phyloP scores from a whole-genome alignment of 2,888 invertebrate species.

The Lydus trimaculatus region DNA sequence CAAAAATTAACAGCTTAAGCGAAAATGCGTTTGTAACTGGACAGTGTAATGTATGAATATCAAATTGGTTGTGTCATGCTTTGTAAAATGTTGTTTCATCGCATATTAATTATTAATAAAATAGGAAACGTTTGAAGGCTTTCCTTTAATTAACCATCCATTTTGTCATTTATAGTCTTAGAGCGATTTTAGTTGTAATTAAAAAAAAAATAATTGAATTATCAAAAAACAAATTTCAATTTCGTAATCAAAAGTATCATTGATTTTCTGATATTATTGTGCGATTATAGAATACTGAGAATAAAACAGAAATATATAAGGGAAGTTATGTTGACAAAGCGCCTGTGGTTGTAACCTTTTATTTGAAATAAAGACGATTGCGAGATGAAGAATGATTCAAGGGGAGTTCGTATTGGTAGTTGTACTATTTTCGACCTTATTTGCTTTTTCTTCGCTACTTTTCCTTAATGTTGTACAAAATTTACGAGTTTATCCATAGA shows the following conservation, averaged over 20 bases:
- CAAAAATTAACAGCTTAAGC: not conserved
- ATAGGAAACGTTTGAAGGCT: not conserved
- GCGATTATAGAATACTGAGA: conserved; percentile 26
- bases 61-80: not conserved
- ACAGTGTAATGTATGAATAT: not conserved
- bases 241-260: conserved; percentile 16
- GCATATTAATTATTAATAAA: not conserved
- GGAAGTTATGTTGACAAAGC: conserved; percentile 26
- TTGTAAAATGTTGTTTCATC: not conserved
- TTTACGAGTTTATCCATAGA: not conserved
- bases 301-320: conserved; percentile 22
- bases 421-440: conserved; percentile 9
- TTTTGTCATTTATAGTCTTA: too few relatives aligned
- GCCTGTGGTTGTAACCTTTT: conserved; percentile 23
- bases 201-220: conserved; percentile 3
- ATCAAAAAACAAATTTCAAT: conserved; percentile 13
- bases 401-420: conserved; percentile 10
- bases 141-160: not conserved
- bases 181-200: too few relatives aligned
- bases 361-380: conserved; percentile 23
- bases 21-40: not conserved
- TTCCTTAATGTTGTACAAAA: conserved; percentile 13
- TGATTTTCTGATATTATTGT: not conserved
- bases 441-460: not conserved
- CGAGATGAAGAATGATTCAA: conserved; percentile 6